Evolutionary conservation across 2,797 vertebrate species (phyloP).

Genomic region (Lophius americanus): DNA sequence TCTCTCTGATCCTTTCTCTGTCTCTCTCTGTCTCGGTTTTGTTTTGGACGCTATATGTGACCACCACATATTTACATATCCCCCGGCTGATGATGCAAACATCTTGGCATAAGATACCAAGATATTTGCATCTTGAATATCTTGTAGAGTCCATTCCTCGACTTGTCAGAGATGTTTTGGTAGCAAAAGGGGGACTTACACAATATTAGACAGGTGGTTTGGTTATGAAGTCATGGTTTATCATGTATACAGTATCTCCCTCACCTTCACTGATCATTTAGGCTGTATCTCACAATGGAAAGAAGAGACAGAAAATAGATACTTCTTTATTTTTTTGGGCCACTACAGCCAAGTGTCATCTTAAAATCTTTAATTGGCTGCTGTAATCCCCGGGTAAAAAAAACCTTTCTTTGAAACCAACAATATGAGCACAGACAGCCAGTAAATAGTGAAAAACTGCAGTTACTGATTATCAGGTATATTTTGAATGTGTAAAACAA

Average conservation of each 20-base stretch:
- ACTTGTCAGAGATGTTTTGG: too few species aligned
- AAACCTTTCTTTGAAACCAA: slow-evolving; percentile 65
- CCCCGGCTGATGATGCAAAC: too few species aligned
- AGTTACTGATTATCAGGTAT: slow-evolving; percentile 65
- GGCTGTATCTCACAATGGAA: slow-evolving; percentile 70
- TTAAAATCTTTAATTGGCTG: slow-evolving; percentile 79
- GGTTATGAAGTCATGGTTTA: too few species aligned
- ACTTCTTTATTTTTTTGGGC: slow-evolving; percentile 70
- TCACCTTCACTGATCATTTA: slow-evolving; percentile 69
- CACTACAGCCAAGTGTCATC: slow-evolving; percentile 60
- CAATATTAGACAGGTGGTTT: too few species aligned
- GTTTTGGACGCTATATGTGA: too few species aligned
- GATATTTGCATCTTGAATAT: too few species aligned
- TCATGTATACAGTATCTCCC: slow-evolving; percentile 31
- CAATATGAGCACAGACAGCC: slow-evolving; percentile 55
- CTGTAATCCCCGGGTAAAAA: slow-evolving; percentile 61
- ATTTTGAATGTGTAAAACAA: slow-evolving; percentile 69
- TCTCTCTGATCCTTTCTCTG: too few species aligned
- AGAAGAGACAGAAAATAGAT: slow-evolving; percentile 57
- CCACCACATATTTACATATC: too few species aligned
- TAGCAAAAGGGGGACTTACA: too few species aligned
- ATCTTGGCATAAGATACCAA: too few species aligned
- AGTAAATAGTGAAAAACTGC: slow-evolving; percentile 37
- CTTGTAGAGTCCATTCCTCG: too few species aligned
- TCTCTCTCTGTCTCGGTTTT: too few species aligned